phyloP scores from a whole-genome alignment of 2,113 vertebrate species.

The Microtus richardsoni region DNA sequence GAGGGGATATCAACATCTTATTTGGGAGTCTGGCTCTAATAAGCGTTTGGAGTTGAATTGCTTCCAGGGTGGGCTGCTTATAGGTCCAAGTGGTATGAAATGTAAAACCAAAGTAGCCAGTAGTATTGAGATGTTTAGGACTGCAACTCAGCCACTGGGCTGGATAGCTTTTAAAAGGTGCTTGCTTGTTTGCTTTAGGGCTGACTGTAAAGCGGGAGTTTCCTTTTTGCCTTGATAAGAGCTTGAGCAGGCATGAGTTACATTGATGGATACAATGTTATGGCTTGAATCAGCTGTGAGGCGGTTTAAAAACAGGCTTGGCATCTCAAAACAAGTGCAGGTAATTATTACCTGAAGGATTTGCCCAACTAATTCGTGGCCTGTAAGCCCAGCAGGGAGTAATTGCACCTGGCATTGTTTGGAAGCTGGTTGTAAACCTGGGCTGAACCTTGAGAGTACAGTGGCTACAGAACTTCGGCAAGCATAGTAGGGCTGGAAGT shows the following conservation, averaged over 20 bases:
- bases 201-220: background rate
- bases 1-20: rapidly evolving
- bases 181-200: background rate
- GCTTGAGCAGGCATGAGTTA: background rate
- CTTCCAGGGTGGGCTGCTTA: background rate
- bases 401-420: constrained; percentile 36
- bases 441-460: constrained; percentile 19
- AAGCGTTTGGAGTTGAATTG: background rate
- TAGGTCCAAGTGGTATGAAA: background rate
- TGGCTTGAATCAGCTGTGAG: constrained; percentile 35
- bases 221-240: background rate
- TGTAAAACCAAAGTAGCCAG: background rate
- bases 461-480: background rate
- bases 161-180: background rate
- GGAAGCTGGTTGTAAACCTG: constrained; percentile 59
- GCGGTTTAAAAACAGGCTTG: constrained; percentile 2
- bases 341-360: background rate
- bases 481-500: background rate
- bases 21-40: background rate
- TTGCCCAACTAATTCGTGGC: background rate
- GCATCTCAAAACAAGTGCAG: background rate
- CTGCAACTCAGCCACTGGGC: background rate
- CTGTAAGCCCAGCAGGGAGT: background rate
- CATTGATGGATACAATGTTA: background rate
- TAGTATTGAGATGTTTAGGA: background rate